Percentiles rank a stretch among this genome's conserved stretches.
phyloP scores from a whole-genome alignment of 1,140 invertebrate genomes.

The Linepithema humile region DNA sequence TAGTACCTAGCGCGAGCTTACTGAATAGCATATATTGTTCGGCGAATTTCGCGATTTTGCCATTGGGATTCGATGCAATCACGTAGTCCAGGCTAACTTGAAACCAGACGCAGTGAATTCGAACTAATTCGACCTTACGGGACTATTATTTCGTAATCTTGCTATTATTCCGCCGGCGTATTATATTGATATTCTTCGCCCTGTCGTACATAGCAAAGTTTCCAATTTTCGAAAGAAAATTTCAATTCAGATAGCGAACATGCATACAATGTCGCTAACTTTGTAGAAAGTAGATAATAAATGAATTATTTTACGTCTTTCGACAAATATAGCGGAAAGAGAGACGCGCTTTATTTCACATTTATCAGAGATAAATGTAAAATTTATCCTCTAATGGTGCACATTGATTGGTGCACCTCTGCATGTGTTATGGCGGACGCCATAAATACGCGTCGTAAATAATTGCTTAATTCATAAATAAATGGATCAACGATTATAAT shows the following conservation, averaged over 20 bases:
- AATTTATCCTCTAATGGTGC: background rate
- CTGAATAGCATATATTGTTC: background rate
- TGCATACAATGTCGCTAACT: background rate
- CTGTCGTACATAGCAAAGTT: background rate
- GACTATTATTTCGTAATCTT: constrained; percentile 16
- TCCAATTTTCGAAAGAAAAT: background rate
- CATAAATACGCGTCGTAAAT: background rate
- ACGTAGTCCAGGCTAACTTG: constrained; percentile 10
- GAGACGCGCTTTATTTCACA: background rate
- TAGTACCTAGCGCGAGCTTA: constrained; percentile 10
- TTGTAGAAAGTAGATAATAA: background rate
- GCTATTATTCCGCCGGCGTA: background rate
- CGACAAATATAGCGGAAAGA: too few species aligned
- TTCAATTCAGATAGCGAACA: background rate
- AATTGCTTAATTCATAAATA: background rate
- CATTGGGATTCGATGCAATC: constrained; percentile 31
- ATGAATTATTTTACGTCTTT: too few species aligned
- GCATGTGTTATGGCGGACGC: background rate
- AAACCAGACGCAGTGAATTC: background rate
- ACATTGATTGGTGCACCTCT: background rate
- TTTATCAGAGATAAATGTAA: background rate
- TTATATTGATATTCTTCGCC: background rate
- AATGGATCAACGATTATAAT: background rate
- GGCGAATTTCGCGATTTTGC: constrained; percentile 11
- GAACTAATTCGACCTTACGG: constrained; percentile 15